Base-by-base conservation (phyloP, 2,888 invertebrate species). In the Erynnis tages region DNA sequence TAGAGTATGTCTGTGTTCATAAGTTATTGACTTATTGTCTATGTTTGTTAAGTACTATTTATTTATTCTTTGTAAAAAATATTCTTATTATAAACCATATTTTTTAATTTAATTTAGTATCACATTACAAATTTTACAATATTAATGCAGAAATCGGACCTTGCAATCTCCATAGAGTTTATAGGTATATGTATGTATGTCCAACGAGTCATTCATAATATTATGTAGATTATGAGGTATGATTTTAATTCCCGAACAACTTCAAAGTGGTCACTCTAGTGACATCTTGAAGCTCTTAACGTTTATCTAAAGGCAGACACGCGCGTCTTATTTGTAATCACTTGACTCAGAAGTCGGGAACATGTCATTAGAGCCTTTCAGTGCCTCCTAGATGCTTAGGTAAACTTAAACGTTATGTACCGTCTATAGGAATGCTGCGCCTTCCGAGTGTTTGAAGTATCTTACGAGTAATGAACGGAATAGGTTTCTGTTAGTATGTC, bases 241-340 rank as follows among this genome's bases (percentile, higher is more conserved):
- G 4, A n/a, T 16, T n/a, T 7, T 13, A 0, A 10, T 35, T 35
- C 19, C 5, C 4, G 11, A 1, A 6, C 16, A 35, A 30, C 8
- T 19, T 21, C 4, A 10, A n/a, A 8, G 37, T 59, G 69, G 74
- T 61, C 61, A 70, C 67, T 49, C 49, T 60, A 67, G 56, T 48
- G 48, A 56, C 60, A 64, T 65, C 59, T 64, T 60, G 48, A 60
- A 64, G 63, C 74, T 73, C 60, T 79, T 70, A 75, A 66, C 65
- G 62, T 71, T 76, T 76, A 79, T 79, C 76, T 77, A 62, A 74
- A 76, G 71, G 69, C 65, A 60, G 60, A 56, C 66, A 68, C 66
- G 66, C 61, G 58, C 57, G 57, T 66, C 71, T 71, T 71, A 66
- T 71, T 73, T 74, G 76, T 79, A 69, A 72, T 72, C 71, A 57